Percentiles rank a stretch among this genome's conserved stretches.
phyloP scores from a whole-genome alignment of 1,140 invertebrate genomes.

The Drosophila arawakana region DNA sequence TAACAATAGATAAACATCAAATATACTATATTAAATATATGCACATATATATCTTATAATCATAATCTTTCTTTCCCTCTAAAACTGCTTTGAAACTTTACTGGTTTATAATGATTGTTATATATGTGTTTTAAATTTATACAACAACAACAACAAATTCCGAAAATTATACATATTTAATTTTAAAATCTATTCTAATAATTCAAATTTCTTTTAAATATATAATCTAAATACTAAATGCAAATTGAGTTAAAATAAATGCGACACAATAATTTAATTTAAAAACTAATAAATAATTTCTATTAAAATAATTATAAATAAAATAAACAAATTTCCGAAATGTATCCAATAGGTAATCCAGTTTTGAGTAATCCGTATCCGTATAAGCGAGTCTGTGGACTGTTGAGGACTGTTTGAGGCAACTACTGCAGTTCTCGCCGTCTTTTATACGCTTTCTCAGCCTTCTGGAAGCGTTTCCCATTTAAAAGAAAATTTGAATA shows the following conservation, averaged over 20 bases:
- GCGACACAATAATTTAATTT: neutral
- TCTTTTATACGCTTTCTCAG: constrained; percentile 56
- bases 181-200: no score
- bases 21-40: constrained; percentile 20
- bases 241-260: neutral
- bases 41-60: constrained; percentile 4
- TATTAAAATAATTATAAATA: neutral
- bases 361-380: constrained; percentile 37
- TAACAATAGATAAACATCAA: constrained; percentile 43
- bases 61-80: neutral
- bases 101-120: no score
- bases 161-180: neutral
- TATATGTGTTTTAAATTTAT: no score
- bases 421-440: neutral
- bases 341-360: constrained; percentile 35
- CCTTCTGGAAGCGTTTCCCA: constrained; percentile 58
- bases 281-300: no score
- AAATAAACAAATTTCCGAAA: constrained; percentile 2
- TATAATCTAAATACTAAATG: no score
- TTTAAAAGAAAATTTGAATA: constrained; percentile 76
- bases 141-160: no score
- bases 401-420: constrained; percentile 48
- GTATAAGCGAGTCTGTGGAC: constrained; percentile 14
- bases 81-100: neutral
- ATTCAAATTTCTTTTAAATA: no score